Conservation (phyloP, 2,888 invertebrate genomes). For the Euproctis similis region DNA sequence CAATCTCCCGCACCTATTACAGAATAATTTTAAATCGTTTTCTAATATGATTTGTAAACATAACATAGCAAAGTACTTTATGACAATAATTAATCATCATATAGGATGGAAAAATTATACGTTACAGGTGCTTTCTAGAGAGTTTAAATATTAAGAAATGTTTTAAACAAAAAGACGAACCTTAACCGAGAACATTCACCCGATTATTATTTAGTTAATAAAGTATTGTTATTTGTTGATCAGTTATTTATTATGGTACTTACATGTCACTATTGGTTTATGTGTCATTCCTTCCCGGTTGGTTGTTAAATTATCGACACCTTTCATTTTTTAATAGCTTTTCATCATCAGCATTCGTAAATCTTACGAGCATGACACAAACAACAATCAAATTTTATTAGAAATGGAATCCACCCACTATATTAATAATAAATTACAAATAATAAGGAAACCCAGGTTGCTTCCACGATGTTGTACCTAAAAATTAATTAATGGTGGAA, state of each 20-base stretch:
- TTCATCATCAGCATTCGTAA: slow-evolving; percentile 54
- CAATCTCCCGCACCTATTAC: slow-evolving; percentile 88
- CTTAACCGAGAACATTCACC: too few species aligned
- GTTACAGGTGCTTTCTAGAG: too few species aligned
- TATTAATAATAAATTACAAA: slow-evolving; percentile 21
- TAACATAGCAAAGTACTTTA: too few species aligned
- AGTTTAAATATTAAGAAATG: too few species aligned
- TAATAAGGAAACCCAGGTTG: slow-evolving; percentile 9
- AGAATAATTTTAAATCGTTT: slow-evolving; percentile 16
- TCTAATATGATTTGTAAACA: slow-evolving; percentile 5
- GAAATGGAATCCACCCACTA: slow-evolving; percentile 63
- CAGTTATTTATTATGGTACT: too few species aligned
- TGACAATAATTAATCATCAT: not conserved
- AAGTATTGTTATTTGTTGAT: too few species aligned
- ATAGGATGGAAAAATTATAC: too few species aligned
- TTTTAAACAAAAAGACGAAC: too few species aligned
- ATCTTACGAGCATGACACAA: slow-evolving; percentile 63
- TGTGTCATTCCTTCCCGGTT: slow-evolving; percentile 78
- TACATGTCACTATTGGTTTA: slow-evolving; percentile 85
- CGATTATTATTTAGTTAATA: too few species aligned
- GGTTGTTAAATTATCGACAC: slow-evolving; percentile 65
- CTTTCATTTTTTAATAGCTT: slow-evolving; percentile 74
- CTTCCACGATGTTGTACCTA: slow-evolving; percentile 2
- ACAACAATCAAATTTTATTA: slow-evolving; percentile 39
- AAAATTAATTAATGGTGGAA: slow-evolving; percentile 9